phyloP scores from a whole-genome alignment of 2,797 vertebrate species.

The Xyrichtys novacula region DNA sequence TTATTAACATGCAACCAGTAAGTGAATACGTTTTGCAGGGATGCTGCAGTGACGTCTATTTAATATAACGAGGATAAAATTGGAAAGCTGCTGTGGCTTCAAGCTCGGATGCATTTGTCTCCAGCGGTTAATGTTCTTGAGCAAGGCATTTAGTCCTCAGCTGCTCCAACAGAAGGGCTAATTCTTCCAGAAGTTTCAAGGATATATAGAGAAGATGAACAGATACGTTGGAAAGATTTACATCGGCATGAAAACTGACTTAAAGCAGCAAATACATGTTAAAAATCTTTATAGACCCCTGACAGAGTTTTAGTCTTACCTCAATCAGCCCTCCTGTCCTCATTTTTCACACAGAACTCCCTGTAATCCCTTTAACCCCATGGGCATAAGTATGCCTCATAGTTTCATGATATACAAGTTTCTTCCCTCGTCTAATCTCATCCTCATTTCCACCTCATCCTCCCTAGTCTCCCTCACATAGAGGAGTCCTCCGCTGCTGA shows the following conservation, averaged over 20 bases:
- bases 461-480: conserved; percentile 45
- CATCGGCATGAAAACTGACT: background rate
- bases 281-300: background rate
- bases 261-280: too few relatives aligned
- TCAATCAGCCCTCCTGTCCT: conserved; percentile 6
- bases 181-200: background rate
- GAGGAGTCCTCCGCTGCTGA: conserved; percentile 27
- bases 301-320: too few relatives aligned
- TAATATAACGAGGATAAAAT: background rate
- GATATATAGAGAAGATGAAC: background rate
- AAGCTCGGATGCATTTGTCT: background rate
- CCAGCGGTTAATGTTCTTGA: too few relatives aligned
- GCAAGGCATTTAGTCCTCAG: background rate
- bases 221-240: background rate
- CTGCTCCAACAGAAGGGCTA: background rate
- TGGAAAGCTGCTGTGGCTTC: conserved; percentile 1
- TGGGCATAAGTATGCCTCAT: conserved; percentile 3
- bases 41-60: too few relatives aligned
- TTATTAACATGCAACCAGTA: background rate
- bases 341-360: background rate
- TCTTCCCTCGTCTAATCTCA: conserved; percentile 21
- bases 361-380: conserved; percentile 1
- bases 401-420: conserved; percentile 1
- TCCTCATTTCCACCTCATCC: conserved; percentile 17
- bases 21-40: background rate